These are phyloP conservation scores for Anguilla marmorata DNA, from an alignment of 2,797 vertebrate genomes.

Conservation along the genomic window DNA sequence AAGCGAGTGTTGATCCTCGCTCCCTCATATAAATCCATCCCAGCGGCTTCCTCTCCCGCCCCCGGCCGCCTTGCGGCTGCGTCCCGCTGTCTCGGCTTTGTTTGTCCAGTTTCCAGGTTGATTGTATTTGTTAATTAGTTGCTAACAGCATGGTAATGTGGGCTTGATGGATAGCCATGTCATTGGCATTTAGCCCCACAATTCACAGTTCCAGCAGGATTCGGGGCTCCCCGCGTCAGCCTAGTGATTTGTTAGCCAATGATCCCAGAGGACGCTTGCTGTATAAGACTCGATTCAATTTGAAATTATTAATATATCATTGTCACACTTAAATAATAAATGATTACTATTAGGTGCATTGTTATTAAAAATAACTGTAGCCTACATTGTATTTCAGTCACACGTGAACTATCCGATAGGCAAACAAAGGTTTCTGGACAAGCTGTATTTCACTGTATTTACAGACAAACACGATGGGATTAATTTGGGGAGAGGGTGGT, in stretches of 20 bases:
- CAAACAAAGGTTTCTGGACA: neutral
- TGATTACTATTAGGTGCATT: neutral
- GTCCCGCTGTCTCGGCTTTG: slow-evolving; percentile 58
- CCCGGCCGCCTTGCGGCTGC: slow-evolving; percentile 55
- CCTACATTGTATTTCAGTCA: slow-evolving; percentile 16
- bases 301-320: slow-evolving; percentile 30
- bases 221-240: slow-evolving; percentile 54
- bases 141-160: slow-evolving; percentile 74
- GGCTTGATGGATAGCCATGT: slow-evolving; percentile 72
- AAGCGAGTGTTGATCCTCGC: slow-evolving; percentile 41
- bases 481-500: slow-evolving; percentile 19
- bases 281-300: neutral
- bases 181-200: slow-evolving; percentile 65
- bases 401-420: slow-evolving; percentile 19
- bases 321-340: slow-evolving; percentile 15
- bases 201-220: slow-evolving; percentile 60
- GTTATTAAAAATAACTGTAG: neutral
- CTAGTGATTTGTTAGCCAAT: slow-evolving; percentile 54
- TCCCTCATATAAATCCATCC: slow-evolving; percentile 29
- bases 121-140: slow-evolving; percentile 79
- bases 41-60: slow-evolving; percentile 32
- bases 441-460: slow-evolving; percentile 24
- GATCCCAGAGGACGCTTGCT: slow-evolving; percentile 23
- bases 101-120: slow-evolving; percentile 66
- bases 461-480: slow-evolving; percentile 31